phyloP scores from a whole-genome alignment of 2,888 invertebrate genomes.

The Helobdella robusta region DNA sequence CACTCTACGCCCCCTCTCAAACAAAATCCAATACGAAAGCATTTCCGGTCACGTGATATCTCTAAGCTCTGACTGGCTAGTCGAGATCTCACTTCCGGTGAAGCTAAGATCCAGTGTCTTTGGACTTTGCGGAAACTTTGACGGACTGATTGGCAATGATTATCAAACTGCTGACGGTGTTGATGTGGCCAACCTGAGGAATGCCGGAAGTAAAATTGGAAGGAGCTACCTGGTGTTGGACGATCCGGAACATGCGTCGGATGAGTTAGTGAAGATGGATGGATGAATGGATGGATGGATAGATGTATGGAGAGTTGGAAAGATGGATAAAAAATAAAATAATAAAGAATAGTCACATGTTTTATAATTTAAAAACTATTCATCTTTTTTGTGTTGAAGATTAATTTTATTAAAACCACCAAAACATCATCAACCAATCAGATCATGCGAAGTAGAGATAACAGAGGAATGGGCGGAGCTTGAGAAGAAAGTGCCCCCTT shows the following conservation, averaged over 20 bases:
- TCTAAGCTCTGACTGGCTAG: not conserved
- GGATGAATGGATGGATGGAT: too few species aligned
- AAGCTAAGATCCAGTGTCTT: not conserved
- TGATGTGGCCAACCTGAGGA: not conserved
- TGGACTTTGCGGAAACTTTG: constrained; percentile 15
- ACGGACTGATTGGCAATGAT: not conserved
- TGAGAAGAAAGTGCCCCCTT: too few species aligned
- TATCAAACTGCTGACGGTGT: not conserved
- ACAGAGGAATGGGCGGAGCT: too few species aligned
- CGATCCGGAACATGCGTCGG: not conserved
- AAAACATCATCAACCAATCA: too few species aligned
- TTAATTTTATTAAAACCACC: too few species aligned
- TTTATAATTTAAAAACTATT: too few species aligned
- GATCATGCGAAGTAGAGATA: too few species aligned
- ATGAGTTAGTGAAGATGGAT: constrained; percentile 14
- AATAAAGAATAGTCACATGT: too few species aligned
- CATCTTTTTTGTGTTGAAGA: too few species aligned
- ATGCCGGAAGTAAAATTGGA: not conserved
- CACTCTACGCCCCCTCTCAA: not conserved
- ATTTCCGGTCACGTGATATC: not conserved
- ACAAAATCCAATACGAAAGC: not conserved
- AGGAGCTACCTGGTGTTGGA: constrained; percentile 6
- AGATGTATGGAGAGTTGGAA: too few species aligned
- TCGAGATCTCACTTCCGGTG: not conserved
- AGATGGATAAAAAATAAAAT: too few species aligned